Base-by-base conservation (phyloP, 2,888 invertebrate genomes). In the Lagria hirta region DNA sequence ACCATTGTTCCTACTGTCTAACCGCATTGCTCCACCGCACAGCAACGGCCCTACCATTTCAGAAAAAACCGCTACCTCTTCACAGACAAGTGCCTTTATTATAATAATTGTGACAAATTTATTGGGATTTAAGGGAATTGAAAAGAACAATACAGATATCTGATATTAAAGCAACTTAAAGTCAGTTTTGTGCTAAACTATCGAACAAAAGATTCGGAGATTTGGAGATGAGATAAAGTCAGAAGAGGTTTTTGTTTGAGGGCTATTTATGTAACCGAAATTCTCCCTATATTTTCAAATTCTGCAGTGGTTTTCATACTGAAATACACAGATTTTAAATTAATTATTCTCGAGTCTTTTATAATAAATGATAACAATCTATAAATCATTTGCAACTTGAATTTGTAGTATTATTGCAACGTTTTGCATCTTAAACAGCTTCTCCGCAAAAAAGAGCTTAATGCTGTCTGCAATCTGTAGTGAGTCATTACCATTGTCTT, bases 51-150 rank as follows among this genome's bases (percentile, higher is more conserved):
- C 57, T 51, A 43, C 45, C 51, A 48, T 46, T 33, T 40, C 44
- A 52, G 54, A 52, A 58, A 55, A 49, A 54, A 55, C 53, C 50
- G 51, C 52, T 50, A 46, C 42, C 48, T 36, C 51, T 55, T 21
- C 15, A 48, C 37, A 21, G 48, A 50, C 54, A 53, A 56, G 58
- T 61, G 52, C 55, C 55, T 56, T 54, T 58, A 57, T 52, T 52
- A 57, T 54, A 52, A 56, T 55, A 56, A 55, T 60, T 58, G 58
- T 57, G 55, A 57, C 58, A 57, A 58, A 58, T 56, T 56, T 57
- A 55, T 56, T 60, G 55, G n/a, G 55, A 55, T 62, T 60, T 60
- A 49, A 52, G 54, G 58, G 55, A 58, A 58, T 53, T 51, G 38
- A 45, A 38, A 23, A 50, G 38, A 45, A 55, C 59, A 61, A 60